These are phyloP conservation scores for Scaptomyza caliginosa DNA, from an alignment of 2,888 invertebrate genomes.

Conservation along the genomic window DNA sequence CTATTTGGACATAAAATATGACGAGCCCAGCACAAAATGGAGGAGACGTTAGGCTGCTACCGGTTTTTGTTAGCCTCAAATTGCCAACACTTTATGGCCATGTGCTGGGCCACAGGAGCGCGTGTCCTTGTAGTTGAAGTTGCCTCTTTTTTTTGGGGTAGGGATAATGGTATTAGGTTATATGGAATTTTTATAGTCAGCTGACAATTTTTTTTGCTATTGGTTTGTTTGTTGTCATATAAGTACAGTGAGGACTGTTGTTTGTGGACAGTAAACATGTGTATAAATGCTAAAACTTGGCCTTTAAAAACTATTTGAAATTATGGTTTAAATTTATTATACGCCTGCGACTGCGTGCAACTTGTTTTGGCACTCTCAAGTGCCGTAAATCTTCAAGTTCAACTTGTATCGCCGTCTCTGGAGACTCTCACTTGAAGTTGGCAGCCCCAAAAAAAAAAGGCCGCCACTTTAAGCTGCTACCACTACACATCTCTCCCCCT, in stretches of 20 bases:
- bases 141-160: constrained; percentile 17
- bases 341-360: not conserved
- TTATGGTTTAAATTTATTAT: not conserved
- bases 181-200: constrained; percentile 55
- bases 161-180: constrained; percentile 6
- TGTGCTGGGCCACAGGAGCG: constrained; percentile 40
- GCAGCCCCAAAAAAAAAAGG: constrained; percentile 9
- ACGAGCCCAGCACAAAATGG: constrained; percentile 42
- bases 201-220: constrained; percentile 20
- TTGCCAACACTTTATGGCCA: constrained; percentile 71
- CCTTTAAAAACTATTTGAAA: not conserved
- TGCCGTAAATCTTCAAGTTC: constrained; percentile 50
- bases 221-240: not conserved
- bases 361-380: constrained; percentile 37
- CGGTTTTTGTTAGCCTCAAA: constrained; percentile 29
- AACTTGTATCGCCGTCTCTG: constrained; percentile 46
- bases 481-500: constrained; percentile 18
- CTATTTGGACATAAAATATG: constrained; percentile 80
- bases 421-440: constrained; percentile 41
- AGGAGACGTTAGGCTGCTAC: constrained; percentile 5
- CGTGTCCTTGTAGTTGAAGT: constrained; percentile 71
- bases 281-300: not conserved
- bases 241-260: constrained; percentile 37
- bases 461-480: constrained; percentile 24
- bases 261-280: not conserved